Percentiles rank a stretch among this genome's conserved stretches.
These are phyloP conservation scores for Chromoteleia sp. DNA, from an alignment of 2,888 invertebrate species.

Conservation along the genomic window DNA sequence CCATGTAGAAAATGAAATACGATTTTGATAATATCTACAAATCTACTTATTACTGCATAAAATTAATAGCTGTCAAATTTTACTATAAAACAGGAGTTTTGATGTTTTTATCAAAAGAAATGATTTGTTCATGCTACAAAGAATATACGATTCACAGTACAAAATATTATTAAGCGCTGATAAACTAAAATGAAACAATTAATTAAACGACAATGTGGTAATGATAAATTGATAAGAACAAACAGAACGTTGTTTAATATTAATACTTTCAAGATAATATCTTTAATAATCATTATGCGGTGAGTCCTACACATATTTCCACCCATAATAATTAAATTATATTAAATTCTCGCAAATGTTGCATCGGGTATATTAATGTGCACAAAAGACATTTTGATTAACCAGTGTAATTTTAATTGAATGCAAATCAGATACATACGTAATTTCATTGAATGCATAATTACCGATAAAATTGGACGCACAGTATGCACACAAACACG, in stretches of 20 bases:
- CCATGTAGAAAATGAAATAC: constrained; percentile 20
- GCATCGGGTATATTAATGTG: constrained; percentile 18
- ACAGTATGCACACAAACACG: constrained; percentile 21
- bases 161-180: too few species aligned
- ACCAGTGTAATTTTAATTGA: constrained; percentile 54
- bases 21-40: neutral
- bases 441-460: constrained; percentile 58
- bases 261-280: neutral
- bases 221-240: too few species aligned
- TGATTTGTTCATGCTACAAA: too few species aligned
- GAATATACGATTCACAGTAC: too few species aligned
- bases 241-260: too few species aligned
- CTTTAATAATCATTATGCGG: neutral
- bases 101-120: too few species aligned
- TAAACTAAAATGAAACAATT: too few species aligned
- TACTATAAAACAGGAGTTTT: too few species aligned
- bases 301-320: neutral
- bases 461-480: constrained; percentile 46
- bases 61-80: neutral
- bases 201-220: too few species aligned
- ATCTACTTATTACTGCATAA: neutral
- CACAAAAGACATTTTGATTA: constrained; percentile 48
- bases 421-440: constrained; percentile 51
- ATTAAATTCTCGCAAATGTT: constrained; percentile 10
- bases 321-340: constrained; percentile 1